Evolutionary conservation across 64 coral and sea anemone species (phyloP).

Genomic region (Orbicella faveolata): DNA sequence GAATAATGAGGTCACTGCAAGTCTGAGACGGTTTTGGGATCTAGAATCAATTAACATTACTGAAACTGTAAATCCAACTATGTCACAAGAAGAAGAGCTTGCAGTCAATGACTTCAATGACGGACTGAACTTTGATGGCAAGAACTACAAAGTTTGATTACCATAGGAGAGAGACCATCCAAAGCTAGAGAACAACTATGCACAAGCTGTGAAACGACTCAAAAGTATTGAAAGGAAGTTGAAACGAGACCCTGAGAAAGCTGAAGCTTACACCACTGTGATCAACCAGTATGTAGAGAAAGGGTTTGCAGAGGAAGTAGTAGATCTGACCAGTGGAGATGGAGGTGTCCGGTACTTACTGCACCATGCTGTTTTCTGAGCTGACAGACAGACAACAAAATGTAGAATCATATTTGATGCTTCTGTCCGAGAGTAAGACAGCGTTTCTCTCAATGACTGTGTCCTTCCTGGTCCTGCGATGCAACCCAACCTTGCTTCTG

Average conservation of each 20-base stretch:
- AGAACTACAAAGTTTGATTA: conserved; percentile 43
- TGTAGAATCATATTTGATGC: conserved; percentile 51
- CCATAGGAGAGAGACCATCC: conserved; percentile 29
- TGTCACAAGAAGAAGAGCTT: too few relatives aligned
- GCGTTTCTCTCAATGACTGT: conserved; percentile 53
- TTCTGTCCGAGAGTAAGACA: conserved; percentile 10
- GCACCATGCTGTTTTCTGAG: conserved; percentile 63
- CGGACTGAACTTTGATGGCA: background rate
- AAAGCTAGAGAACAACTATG: conserved; percentile 33
- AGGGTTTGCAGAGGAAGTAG: conserved; percentile 37
- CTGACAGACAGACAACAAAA: conserved; percentile 31
- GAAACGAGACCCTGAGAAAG: too few relatives aligned
- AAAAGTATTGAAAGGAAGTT: conserved; percentile 49
- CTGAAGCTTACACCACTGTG: too few relatives aligned
- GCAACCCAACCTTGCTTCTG: conserved; percentile 55
- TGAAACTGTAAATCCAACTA: too few relatives aligned
- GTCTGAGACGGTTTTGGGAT: too few relatives aligned
- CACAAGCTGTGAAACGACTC: conserved; percentile 30
- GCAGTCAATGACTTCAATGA: too few relatives aligned
- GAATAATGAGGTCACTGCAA: too few relatives aligned
- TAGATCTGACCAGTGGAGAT: background rate
- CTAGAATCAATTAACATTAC: too few relatives aligned
- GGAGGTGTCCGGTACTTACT: conserved; percentile 43
- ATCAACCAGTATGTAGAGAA: too few relatives aligned
- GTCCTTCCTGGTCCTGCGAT: conserved; percentile 54